These are phyloP conservation scores for Syngnathus scovelli DNA, from an alignment of 2,113 vertebrate genomes.

Conservation along the genomic window DNA sequence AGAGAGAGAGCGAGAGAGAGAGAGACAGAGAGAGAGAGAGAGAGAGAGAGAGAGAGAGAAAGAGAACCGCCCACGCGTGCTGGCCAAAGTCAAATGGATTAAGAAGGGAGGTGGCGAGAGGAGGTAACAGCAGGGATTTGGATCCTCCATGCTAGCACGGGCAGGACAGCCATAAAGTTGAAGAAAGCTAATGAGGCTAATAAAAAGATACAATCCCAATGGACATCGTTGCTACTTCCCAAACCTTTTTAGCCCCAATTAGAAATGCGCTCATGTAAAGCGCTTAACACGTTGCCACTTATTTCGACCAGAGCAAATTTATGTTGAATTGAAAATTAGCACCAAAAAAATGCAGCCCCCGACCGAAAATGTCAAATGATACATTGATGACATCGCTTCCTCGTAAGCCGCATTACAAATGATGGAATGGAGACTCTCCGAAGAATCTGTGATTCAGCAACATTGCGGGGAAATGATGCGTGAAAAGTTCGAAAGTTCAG, in stretches of 20 bases:
- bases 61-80: slow-evolving; percentile 3
- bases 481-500: slow-evolving; percentile 58
- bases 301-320: neutral
- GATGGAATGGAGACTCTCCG: too few relatives aligned
- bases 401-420: neutral
- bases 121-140: slow-evolving; percentile 16
- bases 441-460: slow-evolving; percentile 22
- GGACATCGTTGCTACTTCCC: neutral
- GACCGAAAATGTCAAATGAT: too few relatives aligned
- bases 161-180: slow-evolving; percentile 47
- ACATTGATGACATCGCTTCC: too few relatives aligned
- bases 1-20: too few relatives aligned
- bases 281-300: neutral
- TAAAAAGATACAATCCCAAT: slow-evolving; percentile 3
- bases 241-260: neutral
- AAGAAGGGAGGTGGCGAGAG: slow-evolving; percentile 44
- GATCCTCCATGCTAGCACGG: slow-evolving; percentile 2
- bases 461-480: slow-evolving; percentile 16
- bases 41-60: neutral
- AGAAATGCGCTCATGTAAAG: neutral
- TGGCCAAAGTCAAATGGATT: slow-evolving; percentile 74
- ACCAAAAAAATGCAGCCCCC: too few relatives aligned
- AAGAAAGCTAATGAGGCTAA: slow-evolving; percentile 57
- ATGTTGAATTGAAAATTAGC: too few relatives aligned
- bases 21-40: neutral